Base-by-base conservation (phyloP, 2,888 invertebrate species). In the Tigriopus californicus region DNA sequence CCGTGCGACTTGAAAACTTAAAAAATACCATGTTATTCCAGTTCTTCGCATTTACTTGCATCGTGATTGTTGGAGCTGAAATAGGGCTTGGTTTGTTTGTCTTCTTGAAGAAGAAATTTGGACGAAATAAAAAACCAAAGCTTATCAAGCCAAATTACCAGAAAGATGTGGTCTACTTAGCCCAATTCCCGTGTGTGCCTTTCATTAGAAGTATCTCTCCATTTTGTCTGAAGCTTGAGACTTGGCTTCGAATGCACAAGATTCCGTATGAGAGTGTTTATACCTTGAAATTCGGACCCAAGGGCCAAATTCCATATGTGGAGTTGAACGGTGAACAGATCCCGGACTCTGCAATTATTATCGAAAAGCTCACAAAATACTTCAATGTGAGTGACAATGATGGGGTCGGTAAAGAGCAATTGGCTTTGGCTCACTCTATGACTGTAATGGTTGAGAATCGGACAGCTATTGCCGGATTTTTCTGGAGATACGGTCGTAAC, bases 251-350 rank as follows among this genome's bases (percentile, higher is more conserved):
- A 20, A 15, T 51, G 51, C n/a, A 20, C 13, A 24, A 24, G 20
- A 20, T 51, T 24, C 13, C 4, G 22, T 51, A 51, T 20, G 51
- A 51, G 12, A n/a, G 13, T 5, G 51, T 51, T n/a, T 51, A 51
- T 11, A 18, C 51, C 5, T n/a, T 20, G 33, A n/a, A 24, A 13
- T 51, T 24, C 51, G 51, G 51, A 4, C n/a, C 15, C 2, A 51
- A 24, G 20, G 22, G 51, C n/a, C 20, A 20, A 20, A 24, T 51
- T 11, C 51, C 51, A 20, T 51, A 51, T 24, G 33, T 51, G 20
- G 51, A 51, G 51, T 24, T 51, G 4, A 51, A 51, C 51, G 51
- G 51, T 5, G 51, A 51, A 20, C 51, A 51, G 18, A 24, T 51
- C 11, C 24, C 20, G 18, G 51, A 51, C 11, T 51, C 51, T 13